phyloP scores from a whole-genome alignment of 2,113 vertebrate species.

The Pycnonotus jocosus region DNA sequence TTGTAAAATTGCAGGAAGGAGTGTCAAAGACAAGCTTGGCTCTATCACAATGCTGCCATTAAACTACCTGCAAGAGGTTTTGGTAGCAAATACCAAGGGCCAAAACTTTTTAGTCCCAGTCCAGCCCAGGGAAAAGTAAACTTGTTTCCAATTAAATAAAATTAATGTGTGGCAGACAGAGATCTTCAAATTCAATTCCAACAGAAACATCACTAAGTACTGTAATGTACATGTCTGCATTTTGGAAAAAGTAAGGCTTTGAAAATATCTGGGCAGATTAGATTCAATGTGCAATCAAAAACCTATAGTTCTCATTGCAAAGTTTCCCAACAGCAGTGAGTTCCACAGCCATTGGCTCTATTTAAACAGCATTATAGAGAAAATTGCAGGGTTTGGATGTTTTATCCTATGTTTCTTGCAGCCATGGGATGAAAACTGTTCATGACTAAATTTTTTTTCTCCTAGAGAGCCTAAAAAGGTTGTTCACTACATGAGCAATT shows the following conservation, averaged over 20 bases:
- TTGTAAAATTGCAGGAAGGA: not conserved
- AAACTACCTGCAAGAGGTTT: not conserved
- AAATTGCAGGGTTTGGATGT: not conserved
- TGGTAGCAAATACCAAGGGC: not conserved
- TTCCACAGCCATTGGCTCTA: not conserved
- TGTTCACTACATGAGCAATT: not conserved
- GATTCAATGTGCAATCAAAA: not conserved
- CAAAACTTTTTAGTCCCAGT: not conserved
- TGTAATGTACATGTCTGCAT: not conserved
- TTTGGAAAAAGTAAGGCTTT: not conserved
- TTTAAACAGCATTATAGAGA: not conserved
- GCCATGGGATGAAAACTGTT: not conserved
- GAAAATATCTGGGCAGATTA: not conserved
- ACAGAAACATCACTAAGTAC: conserved; percentile 13
- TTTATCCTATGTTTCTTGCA: not conserved
- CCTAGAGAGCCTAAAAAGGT: not conserved
- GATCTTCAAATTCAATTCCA: conserved; percentile 15
- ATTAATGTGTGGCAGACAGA: not conserved
- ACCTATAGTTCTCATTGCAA: not conserved
- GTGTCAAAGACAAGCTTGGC: not conserved
- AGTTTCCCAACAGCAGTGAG: not conserved
- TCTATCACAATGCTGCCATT: not conserved
- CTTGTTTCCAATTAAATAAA: conserved; percentile 8
- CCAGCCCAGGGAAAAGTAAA: not conserved
- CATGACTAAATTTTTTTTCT: not conserved